Conservation (phyloP, 2,113 vertebrate species). For the Pholis gunnellus region DNA sequence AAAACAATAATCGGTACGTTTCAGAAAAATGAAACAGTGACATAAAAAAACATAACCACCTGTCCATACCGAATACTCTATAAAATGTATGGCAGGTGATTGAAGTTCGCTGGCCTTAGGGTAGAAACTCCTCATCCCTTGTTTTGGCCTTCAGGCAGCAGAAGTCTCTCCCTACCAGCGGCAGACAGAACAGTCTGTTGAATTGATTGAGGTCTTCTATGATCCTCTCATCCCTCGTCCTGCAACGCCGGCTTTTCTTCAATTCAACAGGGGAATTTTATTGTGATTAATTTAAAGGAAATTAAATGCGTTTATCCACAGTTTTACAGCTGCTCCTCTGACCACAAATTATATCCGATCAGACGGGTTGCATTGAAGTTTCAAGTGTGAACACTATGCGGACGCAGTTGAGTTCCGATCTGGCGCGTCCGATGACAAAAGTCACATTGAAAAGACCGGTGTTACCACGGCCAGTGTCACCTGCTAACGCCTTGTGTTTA, state of each 20-base stretch:
- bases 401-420: too few species aligned
- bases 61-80: neutral
- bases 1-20: too few species aligned
- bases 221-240: neutral
- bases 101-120: neutral
- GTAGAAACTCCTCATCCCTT: neutral
- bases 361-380: neutral
- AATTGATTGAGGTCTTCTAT: neutral
- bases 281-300: neutral
- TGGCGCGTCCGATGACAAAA: neutral
- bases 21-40: too few species aligned
- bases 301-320: neutral
- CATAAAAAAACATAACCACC: neutral
- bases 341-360: neutral
- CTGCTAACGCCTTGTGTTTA: neutral
- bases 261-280: neutral
- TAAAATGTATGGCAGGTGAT: neutral
- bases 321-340: neutral
- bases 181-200: neutral
- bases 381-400: neutral
- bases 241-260: neutral
- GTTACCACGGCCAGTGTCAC: neutral
- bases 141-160: neutral
- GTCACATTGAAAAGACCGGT: neutral
- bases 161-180: neutral